phyloP scores from a whole-genome alignment of 1,140 invertebrate species.

The Dryas iulia region DNA sequence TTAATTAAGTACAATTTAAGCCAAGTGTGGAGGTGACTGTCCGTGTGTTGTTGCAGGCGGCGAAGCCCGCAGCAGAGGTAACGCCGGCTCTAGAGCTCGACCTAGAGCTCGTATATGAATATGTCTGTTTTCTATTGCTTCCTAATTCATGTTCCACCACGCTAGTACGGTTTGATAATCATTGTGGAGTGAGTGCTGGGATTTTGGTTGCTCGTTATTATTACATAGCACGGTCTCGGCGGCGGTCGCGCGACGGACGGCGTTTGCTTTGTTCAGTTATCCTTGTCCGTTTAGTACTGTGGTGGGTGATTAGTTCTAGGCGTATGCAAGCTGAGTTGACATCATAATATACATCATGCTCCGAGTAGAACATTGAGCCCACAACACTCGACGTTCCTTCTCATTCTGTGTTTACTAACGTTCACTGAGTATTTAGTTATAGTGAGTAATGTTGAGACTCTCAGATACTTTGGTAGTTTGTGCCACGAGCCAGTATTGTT shows the following conservation, averaged over 20 bases:
- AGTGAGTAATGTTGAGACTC: slow-evolving; percentile 18
- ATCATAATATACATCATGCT: slow-evolving; percentile 60
- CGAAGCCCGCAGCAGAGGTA: slow-evolving; percentile 85
- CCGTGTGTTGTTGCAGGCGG: slow-evolving; percentile 84
- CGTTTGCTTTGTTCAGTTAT: slow-evolving; percentile 61
- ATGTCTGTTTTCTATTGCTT: slow-evolving; percentile 74
- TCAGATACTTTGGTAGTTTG: slow-evolving; percentile 41
- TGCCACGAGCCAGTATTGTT: slow-evolving; percentile 32
- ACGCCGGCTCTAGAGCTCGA: slow-evolving; percentile 51
- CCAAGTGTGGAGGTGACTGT: slow-evolving; percentile 49
- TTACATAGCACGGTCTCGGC: slow-evolving; percentile 54
- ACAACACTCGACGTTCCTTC: slow-evolving; percentile 53
- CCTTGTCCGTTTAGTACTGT: slow-evolving; percentile 66
- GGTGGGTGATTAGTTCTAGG: slow-evolving; percentile 68
- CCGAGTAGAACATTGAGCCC: slow-evolving; percentile 76
- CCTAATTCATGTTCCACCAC: slow-evolving; percentile 72
- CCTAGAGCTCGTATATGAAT: slow-evolving; percentile 57
- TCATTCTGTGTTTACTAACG: slow-evolving; percentile 60
- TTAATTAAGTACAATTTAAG: not conserved
- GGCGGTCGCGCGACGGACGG: slow-evolving; percentile 49
- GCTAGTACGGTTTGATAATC: slow-evolving; percentile 69
- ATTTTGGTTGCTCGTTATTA: slow-evolving; percentile 72
- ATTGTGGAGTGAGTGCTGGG: slow-evolving; percentile 75
- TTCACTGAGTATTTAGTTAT: slow-evolving; percentile 55
- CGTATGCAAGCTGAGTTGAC: slow-evolving; percentile 57